These are phyloP conservation scores for Cabera pusaria DNA, from an alignment of 2,888 invertebrate genomes.

Conservation along the genomic window DNA sequence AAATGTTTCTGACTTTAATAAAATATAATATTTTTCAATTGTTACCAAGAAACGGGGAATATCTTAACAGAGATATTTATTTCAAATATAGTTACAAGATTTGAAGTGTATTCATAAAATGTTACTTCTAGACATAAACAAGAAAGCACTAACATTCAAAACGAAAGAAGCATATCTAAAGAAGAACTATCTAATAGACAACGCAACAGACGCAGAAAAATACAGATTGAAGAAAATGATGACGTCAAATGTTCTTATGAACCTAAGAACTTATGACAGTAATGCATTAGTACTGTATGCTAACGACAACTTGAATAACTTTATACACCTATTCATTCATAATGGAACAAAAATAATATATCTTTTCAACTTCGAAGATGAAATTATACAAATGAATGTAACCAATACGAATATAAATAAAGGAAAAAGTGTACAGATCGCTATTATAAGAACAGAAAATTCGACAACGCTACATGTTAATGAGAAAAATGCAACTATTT, in stretches of 20 bases:
- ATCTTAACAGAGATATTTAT: too few relatives aligned
- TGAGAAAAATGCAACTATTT: constrained; percentile 87
- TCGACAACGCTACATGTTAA: constrained; percentile 92
- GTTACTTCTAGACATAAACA: constrained; percentile 90
- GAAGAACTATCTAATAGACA: constrained; percentile 89
- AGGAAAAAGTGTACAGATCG: constrained; percentile 94
- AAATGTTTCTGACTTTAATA: too few relatives aligned
- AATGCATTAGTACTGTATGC: constrained; percentile 94
- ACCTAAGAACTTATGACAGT: constrained; percentile 93
- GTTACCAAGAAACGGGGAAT: too few relatives aligned
- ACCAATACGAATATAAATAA: constrained; percentile 89
- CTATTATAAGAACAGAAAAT: constrained; percentile 89
- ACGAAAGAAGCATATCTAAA: constrained; percentile 91
- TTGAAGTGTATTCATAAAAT: background rate
- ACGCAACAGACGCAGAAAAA: constrained; percentile 84
- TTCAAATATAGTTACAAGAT: too few relatives aligned
- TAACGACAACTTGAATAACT: constrained; percentile 96
- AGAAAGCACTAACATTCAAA: constrained; percentile 94
- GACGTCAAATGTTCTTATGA: constrained; percentile 91
- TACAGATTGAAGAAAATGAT: constrained; percentile 89
- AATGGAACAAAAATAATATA: constrained; percentile 92
- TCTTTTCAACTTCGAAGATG: constrained; percentile 91
- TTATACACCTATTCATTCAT: constrained; percentile 93
- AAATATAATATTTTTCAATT: too few relatives aligned
- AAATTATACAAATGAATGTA: constrained; percentile 91